Evolutionary conservation across 2,888 invertebrate species (phyloP).

Genomic region (Epirrhoe tristata): DNA sequence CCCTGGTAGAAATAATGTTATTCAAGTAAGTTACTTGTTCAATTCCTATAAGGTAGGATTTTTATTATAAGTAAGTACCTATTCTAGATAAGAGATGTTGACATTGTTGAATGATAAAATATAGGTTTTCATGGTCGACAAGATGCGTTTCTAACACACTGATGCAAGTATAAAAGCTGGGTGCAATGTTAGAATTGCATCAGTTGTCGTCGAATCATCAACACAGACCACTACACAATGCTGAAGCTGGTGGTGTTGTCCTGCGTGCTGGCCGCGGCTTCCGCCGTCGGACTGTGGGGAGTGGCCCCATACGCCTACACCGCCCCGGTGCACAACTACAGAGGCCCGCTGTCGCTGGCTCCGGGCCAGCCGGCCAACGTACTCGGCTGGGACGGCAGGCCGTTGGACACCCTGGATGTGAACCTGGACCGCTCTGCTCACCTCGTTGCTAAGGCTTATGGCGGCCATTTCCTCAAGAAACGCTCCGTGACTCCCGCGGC

Average conservation of each 20-base stretch:
- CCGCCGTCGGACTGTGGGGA: slow-evolving; percentile 61
- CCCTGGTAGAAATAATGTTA: slow-evolving; percentile 10
- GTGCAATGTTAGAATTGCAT: slow-evolving; percentile 56
- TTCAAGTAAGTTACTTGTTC: slow-evolving; percentile 16
- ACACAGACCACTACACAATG: slow-evolving; percentile 81
- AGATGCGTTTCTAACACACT: slow-evolving; percentile 23
- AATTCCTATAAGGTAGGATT: slow-evolving; percentile 9
- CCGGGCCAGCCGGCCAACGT: slow-evolving; percentile 77
- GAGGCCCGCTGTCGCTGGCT: slow-evolving; percentile 51
- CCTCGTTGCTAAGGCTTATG: slow-evolving; percentile 64
- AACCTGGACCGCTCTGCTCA: slow-evolving; percentile 75
- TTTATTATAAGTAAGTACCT: neutral
- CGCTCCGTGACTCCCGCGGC: slow-evolving; percentile 52
- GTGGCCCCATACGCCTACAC: slow-evolving; percentile 41
- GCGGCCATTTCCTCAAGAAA: slow-evolving; percentile 64
- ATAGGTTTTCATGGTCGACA: slow-evolving; percentile 35
- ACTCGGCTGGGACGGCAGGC: slow-evolving; percentile 72
- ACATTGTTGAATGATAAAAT: slow-evolving; percentile 30
- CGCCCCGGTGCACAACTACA: slow-evolving; percentile 44
- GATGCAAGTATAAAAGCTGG: slow-evolving; percentile 65
- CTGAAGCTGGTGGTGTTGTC: slow-evolving; percentile 87
- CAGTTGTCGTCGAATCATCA: slow-evolving; percentile 67
- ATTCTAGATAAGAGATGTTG: slow-evolving; percentile 18
- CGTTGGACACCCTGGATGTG: slow-evolving; percentile 75
- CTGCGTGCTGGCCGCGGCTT: slow-evolving; percentile 85